Conservation (phyloP, 1,140 invertebrate genomes). For the Pseudomyrmex gracilis region DNA sequence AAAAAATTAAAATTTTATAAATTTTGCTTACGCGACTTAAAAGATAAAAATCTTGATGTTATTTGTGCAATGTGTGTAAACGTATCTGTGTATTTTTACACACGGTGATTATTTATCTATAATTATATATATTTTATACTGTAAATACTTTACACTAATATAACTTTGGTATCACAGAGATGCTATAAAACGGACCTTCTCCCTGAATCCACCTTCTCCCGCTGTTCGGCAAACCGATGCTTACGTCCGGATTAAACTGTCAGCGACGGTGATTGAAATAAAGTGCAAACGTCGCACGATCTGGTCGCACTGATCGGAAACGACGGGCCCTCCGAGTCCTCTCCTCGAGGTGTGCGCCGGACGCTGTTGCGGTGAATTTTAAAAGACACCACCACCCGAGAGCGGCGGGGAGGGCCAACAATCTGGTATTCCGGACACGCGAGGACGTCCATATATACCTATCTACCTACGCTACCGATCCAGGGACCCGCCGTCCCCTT, state of each 20-base stretch:
- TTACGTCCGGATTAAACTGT: constrained; percentile 21
- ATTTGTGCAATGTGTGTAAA: too few species aligned
- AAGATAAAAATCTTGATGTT: too few species aligned
- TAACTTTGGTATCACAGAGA: neutral
- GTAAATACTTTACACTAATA: neutral
- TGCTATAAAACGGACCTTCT: constrained; percentile 25
- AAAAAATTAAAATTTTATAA: too few species aligned
- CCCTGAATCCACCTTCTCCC: neutral
- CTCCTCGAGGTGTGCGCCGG: constrained; percentile 28
- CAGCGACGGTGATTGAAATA: neutral
- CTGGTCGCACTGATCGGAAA: constrained; percentile 63
- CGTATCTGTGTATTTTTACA: too few species aligned
- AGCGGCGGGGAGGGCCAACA: constrained; percentile 81
- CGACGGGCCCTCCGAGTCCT: constrained; percentile 34
- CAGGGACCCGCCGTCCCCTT: constrained; percentile 67
- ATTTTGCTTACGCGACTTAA: too few species aligned
- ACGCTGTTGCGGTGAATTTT: constrained; percentile 66
- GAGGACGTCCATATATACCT: constrained; percentile 84
- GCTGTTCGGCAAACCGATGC: neutral
- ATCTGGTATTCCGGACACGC: constrained; percentile 85
- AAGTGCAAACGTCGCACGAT: constrained; percentile 44
- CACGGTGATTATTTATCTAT: too few species aligned
- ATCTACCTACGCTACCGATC: constrained; percentile 71
- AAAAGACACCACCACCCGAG: constrained; percentile 72
- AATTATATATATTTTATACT: too few species aligned